Percentiles rank a stretch among this genome's conserved stretches.
These are phyloP conservation scores for Crocidura indochinensis DNA, from an alignment of 2,797 vertebrate genomes.

Conservation along the genomic window DNA sequence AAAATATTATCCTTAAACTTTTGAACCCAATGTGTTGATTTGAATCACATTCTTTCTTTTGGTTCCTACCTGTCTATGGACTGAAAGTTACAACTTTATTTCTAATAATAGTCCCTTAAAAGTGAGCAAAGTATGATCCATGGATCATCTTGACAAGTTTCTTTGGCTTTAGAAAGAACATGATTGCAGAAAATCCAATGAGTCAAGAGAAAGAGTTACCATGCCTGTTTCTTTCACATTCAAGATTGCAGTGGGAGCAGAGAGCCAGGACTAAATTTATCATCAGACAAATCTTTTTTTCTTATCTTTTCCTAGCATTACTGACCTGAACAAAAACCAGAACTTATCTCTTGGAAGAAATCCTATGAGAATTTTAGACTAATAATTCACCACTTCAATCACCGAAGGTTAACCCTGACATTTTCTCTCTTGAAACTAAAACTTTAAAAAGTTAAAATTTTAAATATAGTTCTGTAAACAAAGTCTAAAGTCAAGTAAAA, in stretches of 20 bases:
- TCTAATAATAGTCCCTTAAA: background rate
- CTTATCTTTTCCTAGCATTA: background rate
- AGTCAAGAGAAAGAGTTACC: slow-evolving; percentile 15
- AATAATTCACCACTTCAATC: slow-evolving; percentile 43
- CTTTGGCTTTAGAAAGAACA: slow-evolving; percentile 51
- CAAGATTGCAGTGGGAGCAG: background rate
- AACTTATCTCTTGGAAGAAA: slow-evolving; percentile 2
- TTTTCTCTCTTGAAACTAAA: background rate
- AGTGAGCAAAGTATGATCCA: slow-evolving; percentile 1
- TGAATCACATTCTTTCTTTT: slow-evolving; percentile 39
- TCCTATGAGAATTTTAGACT: slow-evolving; percentile 46
- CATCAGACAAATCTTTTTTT: background rate
- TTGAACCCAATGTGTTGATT: too few relatives aligned
- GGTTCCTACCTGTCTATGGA: background rate
- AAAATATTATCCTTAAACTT: background rate
- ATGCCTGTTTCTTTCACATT: background rate
- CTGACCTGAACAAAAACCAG: slow-evolving; percentile 8
- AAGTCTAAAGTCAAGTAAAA: slow-evolving; percentile 1
- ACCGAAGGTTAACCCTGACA: slow-evolving; percentile 21
- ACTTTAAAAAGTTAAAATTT: slow-evolving; percentile 54
- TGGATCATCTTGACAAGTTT: slow-evolving; percentile 60
- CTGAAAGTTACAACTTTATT: slow-evolving; percentile 47
- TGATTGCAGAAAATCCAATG: background rate
- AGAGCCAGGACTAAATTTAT: slow-evolving; percentile 43
- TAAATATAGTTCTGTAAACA: slow-evolving; percentile 28